A percentile compares a stretch with the other conserved stretches of the same genome.
These are phyloP conservation scores for Sinopyrophorus schimmeli DNA, from an alignment of 2,888 invertebrate species.

Conservation along the genomic window DNA sequence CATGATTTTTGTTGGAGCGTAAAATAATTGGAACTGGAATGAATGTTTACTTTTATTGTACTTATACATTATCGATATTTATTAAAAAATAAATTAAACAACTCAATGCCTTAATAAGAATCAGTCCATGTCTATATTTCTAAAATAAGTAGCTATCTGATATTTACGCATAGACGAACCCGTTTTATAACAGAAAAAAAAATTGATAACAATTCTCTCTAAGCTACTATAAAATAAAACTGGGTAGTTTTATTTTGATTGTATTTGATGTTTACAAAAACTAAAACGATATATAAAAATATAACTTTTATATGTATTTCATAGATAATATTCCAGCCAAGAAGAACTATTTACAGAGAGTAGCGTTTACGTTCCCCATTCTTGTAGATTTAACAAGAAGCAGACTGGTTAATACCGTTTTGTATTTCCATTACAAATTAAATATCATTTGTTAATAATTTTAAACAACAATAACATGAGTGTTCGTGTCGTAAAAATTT, in stretches of 20 bases:
- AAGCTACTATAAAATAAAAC: too few relatives aligned
- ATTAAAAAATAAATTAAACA: constrained; percentile 18
- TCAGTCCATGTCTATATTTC: too few relatives aligned
- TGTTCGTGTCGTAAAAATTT: too few relatives aligned
- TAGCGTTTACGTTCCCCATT: constrained; percentile 22
- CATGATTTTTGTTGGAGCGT: too few relatives aligned
- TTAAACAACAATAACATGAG: background rate
- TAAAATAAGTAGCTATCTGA: too few relatives aligned
- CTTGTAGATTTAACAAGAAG: constrained; percentile 1
- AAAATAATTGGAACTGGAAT: too few relatives aligned
- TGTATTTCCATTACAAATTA: background rate
- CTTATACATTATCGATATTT: constrained; percentile 8
- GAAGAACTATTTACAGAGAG: constrained; percentile 20
- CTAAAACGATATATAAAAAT: constrained; percentile 15
- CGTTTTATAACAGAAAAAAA: too few relatives aligned
- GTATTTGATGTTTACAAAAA: too few relatives aligned
- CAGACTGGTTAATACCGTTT: background rate
- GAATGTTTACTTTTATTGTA: constrained; percentile 8
- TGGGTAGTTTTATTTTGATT: too few relatives aligned
- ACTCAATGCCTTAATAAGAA: constrained; percentile 12
- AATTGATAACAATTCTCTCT: too few relatives aligned
- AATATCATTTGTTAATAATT: too few relatives aligned
- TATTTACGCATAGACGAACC: too few relatives aligned
- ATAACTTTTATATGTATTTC: constrained; percentile 8
- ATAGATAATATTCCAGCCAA: constrained; percentile 11